Conservation (phyloP, 1,140 invertebrate species). For the Pachypsylla venusta region DNA sequence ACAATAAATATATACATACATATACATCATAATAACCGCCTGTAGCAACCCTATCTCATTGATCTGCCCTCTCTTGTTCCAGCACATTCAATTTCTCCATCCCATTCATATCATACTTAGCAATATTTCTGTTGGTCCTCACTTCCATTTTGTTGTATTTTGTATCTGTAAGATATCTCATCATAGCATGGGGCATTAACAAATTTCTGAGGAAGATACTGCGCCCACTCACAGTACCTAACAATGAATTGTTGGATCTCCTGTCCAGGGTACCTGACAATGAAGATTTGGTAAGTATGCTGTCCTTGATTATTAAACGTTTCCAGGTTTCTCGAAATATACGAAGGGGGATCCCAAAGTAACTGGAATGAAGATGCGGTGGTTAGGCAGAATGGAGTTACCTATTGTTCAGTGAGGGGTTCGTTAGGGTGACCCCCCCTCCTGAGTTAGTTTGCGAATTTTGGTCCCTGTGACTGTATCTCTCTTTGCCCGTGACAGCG, state of each 20-base stretch:
- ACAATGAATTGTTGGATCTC: conserved; percentile 94
- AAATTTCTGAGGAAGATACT: conserved; percentile 92
- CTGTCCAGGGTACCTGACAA: conserved; percentile 91
- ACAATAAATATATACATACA: too few species aligned
- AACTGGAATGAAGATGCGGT: background rate
- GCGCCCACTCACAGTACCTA: conserved; percentile 84
- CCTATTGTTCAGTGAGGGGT: conserved; percentile 12
- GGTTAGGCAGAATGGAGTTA: background rate
- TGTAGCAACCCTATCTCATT: background rate
- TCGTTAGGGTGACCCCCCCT: conserved; percentile 6
- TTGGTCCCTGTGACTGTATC: too few species aligned
- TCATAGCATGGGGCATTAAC: conserved; percentile 93
- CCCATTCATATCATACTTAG: conserved; percentile 87
- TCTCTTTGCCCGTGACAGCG: too few species aligned
- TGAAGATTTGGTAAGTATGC: conserved; percentile 62
- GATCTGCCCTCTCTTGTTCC: conserved; percentile 30
- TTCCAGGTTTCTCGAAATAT: conserved; percentile 10
- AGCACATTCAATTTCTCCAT: conserved; percentile 95
- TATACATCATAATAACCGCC: too few species aligned
- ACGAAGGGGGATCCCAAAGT: conserved; percentile 1
- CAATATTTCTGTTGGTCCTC: conserved; percentile 57
- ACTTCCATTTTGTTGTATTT: conserved; percentile 69
- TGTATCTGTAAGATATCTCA: conserved; percentile 77
- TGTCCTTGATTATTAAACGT: background rate
- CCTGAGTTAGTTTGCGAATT: conserved; percentile 24